These are phyloP conservation scores for Eutolmus rufibarbis DNA, from an alignment of 2,888 invertebrate genomes.

Conservation along the genomic window DNA sequence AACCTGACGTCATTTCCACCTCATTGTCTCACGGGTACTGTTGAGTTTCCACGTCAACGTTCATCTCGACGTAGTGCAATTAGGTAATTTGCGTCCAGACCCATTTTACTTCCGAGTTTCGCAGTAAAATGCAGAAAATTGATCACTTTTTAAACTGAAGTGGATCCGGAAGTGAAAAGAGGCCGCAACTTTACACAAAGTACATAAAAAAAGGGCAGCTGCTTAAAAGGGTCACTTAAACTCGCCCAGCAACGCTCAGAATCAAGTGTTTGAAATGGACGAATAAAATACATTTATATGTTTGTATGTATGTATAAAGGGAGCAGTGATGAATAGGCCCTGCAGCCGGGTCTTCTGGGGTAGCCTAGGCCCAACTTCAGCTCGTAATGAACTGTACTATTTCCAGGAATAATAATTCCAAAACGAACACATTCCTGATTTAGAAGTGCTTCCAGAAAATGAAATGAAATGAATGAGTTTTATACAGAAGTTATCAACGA, in stretches of 20 bases:
- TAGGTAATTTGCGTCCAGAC: background rate
- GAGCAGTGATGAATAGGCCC: background rate
- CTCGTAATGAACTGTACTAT: background rate
- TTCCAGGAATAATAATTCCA: background rate
- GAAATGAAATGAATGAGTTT: constrained; percentile 17
- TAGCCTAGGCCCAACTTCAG: background rate
- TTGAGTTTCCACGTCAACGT: background rate
- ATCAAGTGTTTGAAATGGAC: background rate
- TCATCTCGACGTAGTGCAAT: background rate
- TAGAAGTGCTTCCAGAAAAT: too few relatives aligned
- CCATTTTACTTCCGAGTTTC: background rate
- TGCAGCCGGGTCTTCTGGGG: background rate
- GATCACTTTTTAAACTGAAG: background rate
- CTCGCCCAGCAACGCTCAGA: background rate
- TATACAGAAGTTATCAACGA: constrained; percentile 10
- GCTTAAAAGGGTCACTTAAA: background rate
- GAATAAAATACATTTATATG: too few relatives aligned
- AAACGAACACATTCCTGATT: background rate
- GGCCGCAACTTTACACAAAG: background rate
- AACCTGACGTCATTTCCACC: background rate
- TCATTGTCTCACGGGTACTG: background rate
- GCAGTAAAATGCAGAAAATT: background rate
- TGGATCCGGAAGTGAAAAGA: background rate
- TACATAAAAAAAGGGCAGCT: background rate
- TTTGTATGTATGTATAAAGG: background rate